Conservation (phyloP, 2,888 invertebrate genomes). For the Helobdella robusta region DNA sequence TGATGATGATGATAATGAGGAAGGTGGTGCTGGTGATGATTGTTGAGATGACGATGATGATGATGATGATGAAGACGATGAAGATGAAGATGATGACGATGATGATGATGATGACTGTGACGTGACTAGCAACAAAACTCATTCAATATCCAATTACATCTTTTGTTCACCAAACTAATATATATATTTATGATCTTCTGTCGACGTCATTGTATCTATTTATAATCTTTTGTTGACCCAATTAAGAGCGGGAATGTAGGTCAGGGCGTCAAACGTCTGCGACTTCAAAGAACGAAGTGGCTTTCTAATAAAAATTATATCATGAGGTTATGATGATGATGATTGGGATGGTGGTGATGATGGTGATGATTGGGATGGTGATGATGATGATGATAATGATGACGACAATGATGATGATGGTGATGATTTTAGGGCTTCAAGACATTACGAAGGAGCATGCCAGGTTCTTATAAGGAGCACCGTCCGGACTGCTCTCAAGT, state of each 20-base stretch:
- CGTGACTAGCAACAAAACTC: neutral
- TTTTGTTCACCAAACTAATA: no score
- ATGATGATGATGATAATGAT: neutral
- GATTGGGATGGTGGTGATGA: neutral
- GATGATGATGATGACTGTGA: no score
- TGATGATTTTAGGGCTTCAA: slow-evolving; percentile 49
- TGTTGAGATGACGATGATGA: no score
- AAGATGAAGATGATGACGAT: no score
- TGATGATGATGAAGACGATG: no score
- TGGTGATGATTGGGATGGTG: neutral
- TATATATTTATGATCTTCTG: no score
- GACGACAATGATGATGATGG: neutral
- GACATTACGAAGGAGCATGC: slow-evolving; percentile 54
- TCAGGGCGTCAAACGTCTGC: neutral
- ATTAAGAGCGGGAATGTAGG: no score
- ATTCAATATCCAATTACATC: neutral
- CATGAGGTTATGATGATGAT: neutral
- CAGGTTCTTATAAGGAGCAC: slow-evolving; percentile 51
- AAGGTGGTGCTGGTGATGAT: neutral
- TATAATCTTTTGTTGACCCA: no score
- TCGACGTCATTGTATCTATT: no score
- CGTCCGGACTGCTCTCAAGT: slow-evolving; percentile 48
- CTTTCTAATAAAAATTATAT: neutral
- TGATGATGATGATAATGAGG: no score
- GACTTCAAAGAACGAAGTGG: neutral